Evolutionary conservation across 2,888 invertebrate genomes (phyloP).

Genomic region (Bellardia pandia): DNA sequence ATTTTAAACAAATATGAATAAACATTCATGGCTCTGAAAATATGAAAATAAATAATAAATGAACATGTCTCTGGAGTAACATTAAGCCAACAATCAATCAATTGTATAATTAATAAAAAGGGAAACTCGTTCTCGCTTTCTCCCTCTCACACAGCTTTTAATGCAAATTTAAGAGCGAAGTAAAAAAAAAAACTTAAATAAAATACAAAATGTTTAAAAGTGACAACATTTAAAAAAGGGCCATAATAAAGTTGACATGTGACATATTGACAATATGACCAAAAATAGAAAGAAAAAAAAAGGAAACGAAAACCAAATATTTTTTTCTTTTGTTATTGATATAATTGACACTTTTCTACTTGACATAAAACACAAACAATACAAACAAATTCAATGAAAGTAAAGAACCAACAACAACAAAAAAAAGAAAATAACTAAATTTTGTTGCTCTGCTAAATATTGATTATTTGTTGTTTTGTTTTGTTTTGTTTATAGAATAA

Average conservation of each 20-base stretch:
- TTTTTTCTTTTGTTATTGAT: slow-evolving; percentile 38
- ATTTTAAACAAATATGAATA: background rate
- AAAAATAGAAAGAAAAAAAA: slow-evolving; percentile 18
- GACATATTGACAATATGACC: slow-evolving; percentile 77
- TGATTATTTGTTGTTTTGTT: slow-evolving; percentile 39
- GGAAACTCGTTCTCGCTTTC: background rate
- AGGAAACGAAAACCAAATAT: background rate
- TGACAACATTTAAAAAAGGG: slow-evolving; percentile 51
- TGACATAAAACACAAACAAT: slow-evolving; percentile 53
- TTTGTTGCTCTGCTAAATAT: slow-evolving; percentile 50
- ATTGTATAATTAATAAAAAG: slow-evolving; percentile 75
- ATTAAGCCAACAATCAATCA: slow-evolving; percentile 77
- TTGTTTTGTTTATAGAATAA: slow-evolving; percentile 31
- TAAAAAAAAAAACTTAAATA: slow-evolving; percentile 7
- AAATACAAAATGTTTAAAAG: slow-evolving; percentile 50
- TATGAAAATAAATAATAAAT: background rate
- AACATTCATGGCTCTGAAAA: background rate
- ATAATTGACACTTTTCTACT: slow-evolving; percentile 72
- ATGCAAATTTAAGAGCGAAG: background rate
- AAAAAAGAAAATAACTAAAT: slow-evolving; percentile 33
- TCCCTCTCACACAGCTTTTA: background rate
- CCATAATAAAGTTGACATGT: slow-evolving; percentile 75
- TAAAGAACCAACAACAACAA: background rate
- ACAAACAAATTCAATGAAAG: slow-evolving; percentile 25
- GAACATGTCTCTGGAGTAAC: slow-evolving; percentile 45